Percentiles rank a stretch among this genome's conserved stretches.
Conservation (phyloP, 2,888 invertebrate genomes). For the Noctua fimbriata region DNA sequence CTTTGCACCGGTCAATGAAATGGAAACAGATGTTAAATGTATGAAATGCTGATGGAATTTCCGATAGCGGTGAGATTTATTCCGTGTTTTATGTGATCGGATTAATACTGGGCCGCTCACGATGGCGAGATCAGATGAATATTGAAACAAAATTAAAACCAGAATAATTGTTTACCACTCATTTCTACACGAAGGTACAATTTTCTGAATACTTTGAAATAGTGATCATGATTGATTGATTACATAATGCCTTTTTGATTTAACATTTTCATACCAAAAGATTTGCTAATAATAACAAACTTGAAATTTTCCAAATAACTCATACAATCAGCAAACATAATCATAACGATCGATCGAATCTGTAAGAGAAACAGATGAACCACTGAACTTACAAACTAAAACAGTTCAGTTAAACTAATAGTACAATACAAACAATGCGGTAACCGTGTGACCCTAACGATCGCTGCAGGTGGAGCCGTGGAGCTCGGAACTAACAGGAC, state of each 20-base stretch:
- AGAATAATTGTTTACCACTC: neutral
- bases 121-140: conserved; percentile 15
- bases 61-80: conserved; percentile 68
- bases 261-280: neutral
- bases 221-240: neutral
- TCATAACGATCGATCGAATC: conserved; percentile 63
- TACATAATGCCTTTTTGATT: neutral
- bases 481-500: conserved; percentile 72
- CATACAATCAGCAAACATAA: conserved; percentile 29
- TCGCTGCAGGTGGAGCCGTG: conserved; percentile 77
- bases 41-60: conserved; percentile 77
- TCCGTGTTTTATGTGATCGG: conserved; percentile 53
- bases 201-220: neutral
- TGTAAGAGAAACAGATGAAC: conserved; percentile 70
- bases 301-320: conserved; percentile 18
- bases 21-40: conserved; percentile 81
- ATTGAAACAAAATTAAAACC: conserved; percentile 4
- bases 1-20: conserved; percentile 80
- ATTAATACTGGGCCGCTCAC: conserved; percentile 47
- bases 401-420: conserved; percentile 84
- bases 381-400: conserved; percentile 78
- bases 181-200: conserved; percentile 1
- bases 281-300: neutral
- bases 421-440: conserved; percentile 83
- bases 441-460: conserved; percentile 78